phyloP scores from a whole-genome alignment of 2,797 vertebrate species.

The Cuniculus paca region DNA sequence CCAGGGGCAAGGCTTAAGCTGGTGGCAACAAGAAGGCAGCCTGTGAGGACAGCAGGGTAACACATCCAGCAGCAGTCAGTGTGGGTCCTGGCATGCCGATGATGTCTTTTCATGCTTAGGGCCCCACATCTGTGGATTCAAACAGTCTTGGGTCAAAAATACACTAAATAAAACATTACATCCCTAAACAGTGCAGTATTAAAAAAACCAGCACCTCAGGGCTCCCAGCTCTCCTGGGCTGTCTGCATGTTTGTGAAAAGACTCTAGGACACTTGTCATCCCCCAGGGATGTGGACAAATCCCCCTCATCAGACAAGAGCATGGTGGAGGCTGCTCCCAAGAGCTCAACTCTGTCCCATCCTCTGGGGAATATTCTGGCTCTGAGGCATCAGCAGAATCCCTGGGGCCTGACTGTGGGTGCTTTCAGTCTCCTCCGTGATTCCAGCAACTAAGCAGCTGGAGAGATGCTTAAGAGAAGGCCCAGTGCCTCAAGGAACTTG shows the following conservation, averaged over 20 bases:
- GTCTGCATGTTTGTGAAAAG: too few species aligned
- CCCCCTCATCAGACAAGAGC: too few species aligned
- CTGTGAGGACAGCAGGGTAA: not conserved
- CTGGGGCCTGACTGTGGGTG: not conserved
- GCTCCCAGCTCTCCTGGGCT: not conserved
- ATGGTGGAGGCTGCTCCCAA: not conserved
- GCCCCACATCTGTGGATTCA: not conserved
- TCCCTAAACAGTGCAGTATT: too few species aligned
- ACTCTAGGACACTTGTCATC: not conserved
- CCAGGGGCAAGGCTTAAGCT: not conserved
- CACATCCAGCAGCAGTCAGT: accelerated
- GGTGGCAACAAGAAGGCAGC: not conserved
- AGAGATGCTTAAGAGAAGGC: not conserved
- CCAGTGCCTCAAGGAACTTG: not conserved
- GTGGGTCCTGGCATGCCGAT: not conserved
- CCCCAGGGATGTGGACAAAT: not conserved
- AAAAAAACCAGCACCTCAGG: not conserved
- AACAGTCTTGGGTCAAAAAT: not conserved
- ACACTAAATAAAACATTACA: not conserved
- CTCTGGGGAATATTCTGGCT: not conserved
- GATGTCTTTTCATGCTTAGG: not conserved
- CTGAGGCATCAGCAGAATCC: not conserved
- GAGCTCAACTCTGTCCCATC: not conserved
- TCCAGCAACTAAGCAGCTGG: not conserved
- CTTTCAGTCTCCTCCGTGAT: not conserved